A percentile compares a stretch with the other conserved stretches of the same genome.
phyloP scores from a whole-genome alignment of 37 sponge, comb jelly and placozoan genomes.

The Chondrosia reniformis region DNA sequence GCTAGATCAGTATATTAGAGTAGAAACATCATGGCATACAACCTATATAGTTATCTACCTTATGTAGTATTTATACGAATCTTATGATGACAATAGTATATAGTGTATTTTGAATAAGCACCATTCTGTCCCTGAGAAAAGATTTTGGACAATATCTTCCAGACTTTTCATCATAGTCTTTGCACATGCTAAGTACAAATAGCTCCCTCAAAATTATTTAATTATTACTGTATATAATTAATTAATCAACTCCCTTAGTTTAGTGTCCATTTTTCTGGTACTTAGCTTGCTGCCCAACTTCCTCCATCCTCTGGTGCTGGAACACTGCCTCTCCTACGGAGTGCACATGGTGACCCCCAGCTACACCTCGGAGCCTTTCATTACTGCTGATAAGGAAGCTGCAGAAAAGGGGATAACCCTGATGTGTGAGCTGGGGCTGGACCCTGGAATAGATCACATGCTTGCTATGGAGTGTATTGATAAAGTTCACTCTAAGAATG shows the following conservation, averaged over 20 bases:
- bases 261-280: too few species aligned
- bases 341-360: slow-evolving; percentile 89
- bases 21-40: too few species aligned
- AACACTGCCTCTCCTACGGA: slow-evolving; percentile 64
- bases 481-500: slow-evolving; percentile 69
- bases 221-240: background rate
- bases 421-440: slow-evolving; percentile 92
- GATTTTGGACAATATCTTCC: too few species aligned
- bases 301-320: slow-evolving; percentile 78
- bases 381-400: slow-evolving; percentile 48
- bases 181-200: background rate
- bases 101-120: too few species aligned
- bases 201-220: background rate
- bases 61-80: too few species aligned
- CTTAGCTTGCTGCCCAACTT: slow-evolving; percentile 74
- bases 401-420: slow-evolving; percentile 60
- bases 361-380: slow-evolving; percentile 68
- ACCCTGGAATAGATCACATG: slow-evolving; percentile 99
- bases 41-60: too few species aligned
- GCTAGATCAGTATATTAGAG: too few species aligned
- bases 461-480: slow-evolving; percentile 90
- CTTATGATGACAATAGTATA: too few species aligned
- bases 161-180: too few species aligned
- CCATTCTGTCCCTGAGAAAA: too few species aligned
- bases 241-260: too few species aligned